Base-by-base conservation (phyloP, 2,888 invertebrate genomes). In the Lithophane socia region DNA sequence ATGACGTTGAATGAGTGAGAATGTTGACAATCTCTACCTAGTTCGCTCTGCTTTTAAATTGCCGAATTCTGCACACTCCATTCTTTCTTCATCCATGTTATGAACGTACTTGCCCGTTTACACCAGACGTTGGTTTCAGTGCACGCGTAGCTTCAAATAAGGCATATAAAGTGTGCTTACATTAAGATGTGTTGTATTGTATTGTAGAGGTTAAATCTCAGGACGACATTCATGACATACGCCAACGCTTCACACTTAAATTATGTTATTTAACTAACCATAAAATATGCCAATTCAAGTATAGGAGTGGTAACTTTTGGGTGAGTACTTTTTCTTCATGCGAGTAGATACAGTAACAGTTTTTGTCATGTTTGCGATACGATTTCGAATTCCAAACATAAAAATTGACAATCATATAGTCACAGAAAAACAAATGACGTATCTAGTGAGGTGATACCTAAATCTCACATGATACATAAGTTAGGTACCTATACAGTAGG, bases 211-310 rank as follows among this genome's bases (percentile, higher is more conserved):
- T 77, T 71, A 65, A 81, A 81, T 77, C 69, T 61, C 56, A 58
- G 18, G 58, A 83, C 83, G 77, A 80, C 82, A 82, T 67, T 67
- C 67, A 79, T 47, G 52, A 37, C 56, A 82, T 82, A 69, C 85
- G 88, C 84, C 86, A 79, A 79, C 85, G 81, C 84, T 83, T 77
- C 70, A 77, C 81, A 86, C 79, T 86, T 84, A 85, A 85, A 73
- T 82, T 70, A 81, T 24, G 64, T 78, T 56, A 74, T 72, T 80
- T 72, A 16, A 73, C 68, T n/a, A 67, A 61, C 77, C 42, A 80
- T 73, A n/a, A n/a, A n/a, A n/a, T n/a, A 60, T 49, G 73, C 64
- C 64, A 68, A 63, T 68, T 63, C 37, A 69, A 69, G 54, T 37
- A 7, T 56, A 56, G 7, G 29, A 54, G 1, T n/a, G n/a, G n/a